A percentile compares a stretch with the other conserved stretches of the same genome.
phyloP scores from a whole-genome alignment of 2,113 vertebrate species.

The Plestiodon gilberti region DNA sequence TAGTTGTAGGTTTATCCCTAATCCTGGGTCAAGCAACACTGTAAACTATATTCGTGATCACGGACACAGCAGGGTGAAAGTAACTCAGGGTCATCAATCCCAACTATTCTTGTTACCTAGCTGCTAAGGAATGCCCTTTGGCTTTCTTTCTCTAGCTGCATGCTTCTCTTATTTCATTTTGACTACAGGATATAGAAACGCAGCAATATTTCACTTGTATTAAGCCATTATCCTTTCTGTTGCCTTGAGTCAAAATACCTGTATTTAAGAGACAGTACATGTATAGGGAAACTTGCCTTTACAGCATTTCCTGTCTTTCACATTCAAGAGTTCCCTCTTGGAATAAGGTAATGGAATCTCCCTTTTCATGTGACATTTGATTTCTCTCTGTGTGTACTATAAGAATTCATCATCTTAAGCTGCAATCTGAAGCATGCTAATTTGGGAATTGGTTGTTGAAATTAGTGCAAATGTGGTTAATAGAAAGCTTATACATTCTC shows the following conservation, averaged over 20 bases:
- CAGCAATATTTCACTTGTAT: background rate
- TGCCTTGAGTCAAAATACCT: too few relatives aligned
- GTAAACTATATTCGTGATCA: background rate
- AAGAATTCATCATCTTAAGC: too few relatives aligned
- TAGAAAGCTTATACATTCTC: background rate
- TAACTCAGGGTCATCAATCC: background rate
- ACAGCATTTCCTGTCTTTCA: background rate
- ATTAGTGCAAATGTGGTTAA: background rate
- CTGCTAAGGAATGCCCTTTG: background rate
- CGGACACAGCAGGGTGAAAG: background rate
- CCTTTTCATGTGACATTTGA: background rate
- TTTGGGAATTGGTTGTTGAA: background rate
- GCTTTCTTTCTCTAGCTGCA: background rate
- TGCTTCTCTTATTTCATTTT: background rate
- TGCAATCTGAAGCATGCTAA: background rate
- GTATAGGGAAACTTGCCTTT: background rate
- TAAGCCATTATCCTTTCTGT: background rate
- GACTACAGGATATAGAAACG: background rate
- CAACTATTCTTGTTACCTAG: background rate
- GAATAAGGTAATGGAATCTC: background rate
- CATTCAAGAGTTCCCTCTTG: background rate
- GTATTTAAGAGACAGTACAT: background rate
- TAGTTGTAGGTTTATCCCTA: conserved; percentile 15
- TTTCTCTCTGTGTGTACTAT: background rate
- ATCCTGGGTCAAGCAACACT: conserved; percentile 8